A percentile compares a stretch with the other conserved stretches of the same genome.
Evolutionary conservation across 2,888 invertebrate species (phyloP).

Genomic region (Brachyptera putata): DNA sequence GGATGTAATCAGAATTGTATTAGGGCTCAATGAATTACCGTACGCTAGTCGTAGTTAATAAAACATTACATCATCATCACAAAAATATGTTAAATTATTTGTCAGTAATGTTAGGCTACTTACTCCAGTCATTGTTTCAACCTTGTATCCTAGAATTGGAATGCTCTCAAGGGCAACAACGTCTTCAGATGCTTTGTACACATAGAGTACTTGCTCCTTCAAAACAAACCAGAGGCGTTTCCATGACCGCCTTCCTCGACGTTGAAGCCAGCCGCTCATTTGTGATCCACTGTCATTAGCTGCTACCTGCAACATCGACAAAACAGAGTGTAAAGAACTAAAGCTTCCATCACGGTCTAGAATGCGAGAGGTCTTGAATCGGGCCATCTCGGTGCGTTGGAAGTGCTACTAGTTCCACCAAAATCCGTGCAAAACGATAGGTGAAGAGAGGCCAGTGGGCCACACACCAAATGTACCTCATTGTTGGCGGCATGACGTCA

Average conservation of each 20-base stretch:
- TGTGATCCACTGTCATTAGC: constrained; percentile 51
- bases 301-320: constrained; percentile 46
- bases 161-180: constrained; percentile 49
- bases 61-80: not conserved
- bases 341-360: too few relatives aligned
- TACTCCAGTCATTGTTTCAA: constrained; percentile 37
- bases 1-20: too few relatives aligned
- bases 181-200: constrained; percentile 53
- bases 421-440: too few relatives aligned
- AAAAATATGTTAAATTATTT: not conserved
- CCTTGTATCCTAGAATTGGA: constrained; percentile 50
- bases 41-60: too few relatives aligned
- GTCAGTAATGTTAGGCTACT: not conserved
- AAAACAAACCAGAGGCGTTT: constrained; percentile 54
- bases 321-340: not conserved
- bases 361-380: too few relatives aligned
- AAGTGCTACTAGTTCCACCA: too few relatives aligned
- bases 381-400: too few relatives aligned
- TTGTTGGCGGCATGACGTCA: too few relatives aligned
- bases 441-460: too few relatives aligned
- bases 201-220: constrained; percentile 51
- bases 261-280: constrained; percentile 52
- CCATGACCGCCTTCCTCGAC: constrained; percentile 46
- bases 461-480: too few relatives aligned
- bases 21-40: too few relatives aligned